Evolutionary conservation across 2,797 vertebrate species (phyloP).

Genomic region (Melopsittacus undulatus): DNA sequence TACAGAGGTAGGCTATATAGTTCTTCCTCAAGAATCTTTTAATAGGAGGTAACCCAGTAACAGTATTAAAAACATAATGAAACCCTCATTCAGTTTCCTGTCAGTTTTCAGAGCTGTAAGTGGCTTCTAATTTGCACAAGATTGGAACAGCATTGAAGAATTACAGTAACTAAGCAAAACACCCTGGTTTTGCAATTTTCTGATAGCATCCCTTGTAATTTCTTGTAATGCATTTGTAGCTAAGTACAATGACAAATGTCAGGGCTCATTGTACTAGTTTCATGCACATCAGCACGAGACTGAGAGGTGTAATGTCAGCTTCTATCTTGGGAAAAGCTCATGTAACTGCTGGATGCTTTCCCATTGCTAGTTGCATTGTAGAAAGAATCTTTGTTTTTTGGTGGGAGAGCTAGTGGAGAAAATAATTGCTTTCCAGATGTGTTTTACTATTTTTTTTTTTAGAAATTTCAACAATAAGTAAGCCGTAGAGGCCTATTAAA

Average conservation of each 20-base stretch:
- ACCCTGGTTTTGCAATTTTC: slow-evolving; percentile 80
- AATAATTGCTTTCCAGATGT: background rate
- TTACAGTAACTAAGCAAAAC: slow-evolving; percentile 79
- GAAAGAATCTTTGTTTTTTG: background rate
- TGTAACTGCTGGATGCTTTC: background rate
- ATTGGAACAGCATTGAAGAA: slow-evolving; percentile 79
- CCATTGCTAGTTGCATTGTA: rapidly evolving
- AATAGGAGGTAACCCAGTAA: slow-evolving; percentile 70
- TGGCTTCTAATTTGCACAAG: slow-evolving; percentile 79
- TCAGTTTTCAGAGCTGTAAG: slow-evolving; percentile 74
- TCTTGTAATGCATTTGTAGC: slow-evolving; percentile 72
- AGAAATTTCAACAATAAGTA: background rate
- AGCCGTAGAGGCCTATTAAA: background rate
- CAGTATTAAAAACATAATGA: slow-evolving; percentile 76
- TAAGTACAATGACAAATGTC: slow-evolving; percentile 66
- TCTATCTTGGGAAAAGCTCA: slow-evolving; percentile 10
- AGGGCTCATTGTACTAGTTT: slow-evolving; percentile 46
- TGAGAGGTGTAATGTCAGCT: slow-evolving; percentile 37
- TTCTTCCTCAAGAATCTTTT: slow-evolving; percentile 60
- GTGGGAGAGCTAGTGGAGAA: background rate
- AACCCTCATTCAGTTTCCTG: slow-evolving; percentile 72
- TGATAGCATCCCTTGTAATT: slow-evolving; percentile 80
- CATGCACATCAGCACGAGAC: background rate
- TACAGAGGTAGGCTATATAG: background rate
- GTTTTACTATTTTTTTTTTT: background rate